phyloP scores from a whole-genome alignment of 92 coral and sea anemone genomes.

The Epizoanthus fatuus region DNA sequence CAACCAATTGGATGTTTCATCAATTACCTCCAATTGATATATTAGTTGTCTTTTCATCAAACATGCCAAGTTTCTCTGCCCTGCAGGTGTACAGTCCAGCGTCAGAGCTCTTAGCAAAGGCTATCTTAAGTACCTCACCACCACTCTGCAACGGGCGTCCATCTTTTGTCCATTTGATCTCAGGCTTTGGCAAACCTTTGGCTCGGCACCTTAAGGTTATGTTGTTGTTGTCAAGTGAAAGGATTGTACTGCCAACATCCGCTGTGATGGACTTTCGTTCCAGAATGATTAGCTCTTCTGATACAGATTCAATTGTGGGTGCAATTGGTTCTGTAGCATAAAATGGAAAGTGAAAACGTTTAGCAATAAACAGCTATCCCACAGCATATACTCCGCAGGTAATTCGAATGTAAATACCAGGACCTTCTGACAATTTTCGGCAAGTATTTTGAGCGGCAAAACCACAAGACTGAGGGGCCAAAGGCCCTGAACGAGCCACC shows the following conservation, averaged over 20 bases:
- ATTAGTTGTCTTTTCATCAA: constrained; percentile 61
- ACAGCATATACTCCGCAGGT: too few species aligned
- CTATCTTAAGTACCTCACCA: constrained; percentile 47
- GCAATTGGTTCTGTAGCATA: constrained; percentile 29
- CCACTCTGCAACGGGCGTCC: constrained; percentile 60
- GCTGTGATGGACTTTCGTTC: constrained; percentile 16
- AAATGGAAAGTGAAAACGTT: background rate
- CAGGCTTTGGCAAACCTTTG: constrained; percentile 84
- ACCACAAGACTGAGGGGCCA: too few species aligned
- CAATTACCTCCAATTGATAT: constrained; percentile 75
- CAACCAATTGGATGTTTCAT: background rate
- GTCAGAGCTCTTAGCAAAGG: constrained; percentile 57
- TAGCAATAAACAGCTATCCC: background rate
- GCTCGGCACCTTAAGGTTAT: constrained; percentile 79
- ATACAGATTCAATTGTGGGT: constrained; percentile 14
- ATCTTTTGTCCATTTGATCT: constrained; percentile 75
- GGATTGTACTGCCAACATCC: constrained; percentile 35
- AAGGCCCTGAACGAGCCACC: too few species aligned
- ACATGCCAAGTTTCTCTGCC: constrained; percentile 71
- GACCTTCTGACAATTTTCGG: too few species aligned
- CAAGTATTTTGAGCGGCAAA: too few species aligned
- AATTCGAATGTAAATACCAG: too few species aligned
- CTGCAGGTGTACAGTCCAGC: constrained; percentile 59
- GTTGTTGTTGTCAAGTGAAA: constrained; percentile 69
- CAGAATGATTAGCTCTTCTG: constrained; percentile 8